Evolutionary conservation across 2,888 invertebrate genomes (phyloP).

Genomic region (Parnassius orleans): DNA sequence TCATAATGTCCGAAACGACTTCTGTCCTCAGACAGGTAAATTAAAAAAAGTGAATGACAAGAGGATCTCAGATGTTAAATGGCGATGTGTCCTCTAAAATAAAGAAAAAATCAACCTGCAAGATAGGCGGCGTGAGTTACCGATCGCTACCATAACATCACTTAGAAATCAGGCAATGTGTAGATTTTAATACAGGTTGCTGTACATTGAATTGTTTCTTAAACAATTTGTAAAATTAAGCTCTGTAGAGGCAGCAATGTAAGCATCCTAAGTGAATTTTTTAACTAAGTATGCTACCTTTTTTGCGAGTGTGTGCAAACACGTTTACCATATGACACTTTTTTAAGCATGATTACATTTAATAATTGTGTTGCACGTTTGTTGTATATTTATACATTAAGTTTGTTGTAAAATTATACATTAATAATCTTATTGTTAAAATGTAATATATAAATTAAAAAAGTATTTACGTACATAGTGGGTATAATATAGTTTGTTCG

Average conservation of each 20-base stretch:
- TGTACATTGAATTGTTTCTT: conserved; percentile 6
- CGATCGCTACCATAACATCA: conserved; percentile 35
- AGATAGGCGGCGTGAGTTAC: conserved; percentile 50
- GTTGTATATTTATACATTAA: background rate
- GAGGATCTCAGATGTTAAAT: conserved; percentile 60
- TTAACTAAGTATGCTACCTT: background rate
- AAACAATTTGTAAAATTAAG: background rate
- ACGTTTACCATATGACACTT: conserved; percentile 50
- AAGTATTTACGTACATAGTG: no score
- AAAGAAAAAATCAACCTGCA: conserved; percentile 49
- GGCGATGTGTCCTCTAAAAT: conserved; percentile 61
- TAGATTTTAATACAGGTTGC: conserved; percentile 15
- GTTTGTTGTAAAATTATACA: no score
- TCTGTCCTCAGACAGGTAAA: conserved; percentile 31
- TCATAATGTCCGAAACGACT: conserved; percentile 28
- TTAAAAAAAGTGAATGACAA: conserved; percentile 48
- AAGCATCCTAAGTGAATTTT: conserved; percentile 6
- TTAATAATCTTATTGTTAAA: background rate
- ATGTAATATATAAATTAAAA: no score
- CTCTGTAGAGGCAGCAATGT: background rate
- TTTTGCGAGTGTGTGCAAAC: conserved; percentile 21
- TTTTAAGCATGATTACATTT: conserved; percentile 35
- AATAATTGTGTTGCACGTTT: conserved; percentile 9
- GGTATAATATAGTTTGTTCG: no score
- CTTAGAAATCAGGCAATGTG: conserved; percentile 17